phyloP scores from a whole-genome alignment of 1,140 invertebrate genomes.

The Globodera ellingtonae region DNA sequence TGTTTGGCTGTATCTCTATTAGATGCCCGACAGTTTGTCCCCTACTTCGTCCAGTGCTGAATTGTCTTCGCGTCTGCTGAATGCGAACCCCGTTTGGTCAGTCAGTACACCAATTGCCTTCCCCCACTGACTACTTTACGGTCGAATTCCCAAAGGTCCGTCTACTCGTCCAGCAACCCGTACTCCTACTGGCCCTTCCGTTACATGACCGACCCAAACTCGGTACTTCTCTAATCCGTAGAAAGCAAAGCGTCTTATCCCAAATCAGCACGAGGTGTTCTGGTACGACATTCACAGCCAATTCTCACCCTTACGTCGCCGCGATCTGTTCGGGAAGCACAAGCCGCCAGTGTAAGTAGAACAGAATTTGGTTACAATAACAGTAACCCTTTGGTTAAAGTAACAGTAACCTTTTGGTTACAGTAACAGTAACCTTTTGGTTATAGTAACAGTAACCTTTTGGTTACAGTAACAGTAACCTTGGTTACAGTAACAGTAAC shows the following conservation, averaged over 20 bases:
- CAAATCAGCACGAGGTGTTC: conserved; percentile 13
- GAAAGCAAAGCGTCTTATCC: neutral
- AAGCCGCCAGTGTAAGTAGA: conserved; percentile 20
- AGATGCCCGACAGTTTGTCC: conserved; percentile 14
- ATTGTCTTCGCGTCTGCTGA: neutral
- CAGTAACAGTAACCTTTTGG: too few relatives aligned
- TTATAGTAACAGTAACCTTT: too few relatives aligned
- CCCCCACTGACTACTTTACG: neutral
- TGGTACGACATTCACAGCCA: conserved; percentile 19
- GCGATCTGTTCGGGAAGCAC: conserved; percentile 22
- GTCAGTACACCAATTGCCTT: neutral
- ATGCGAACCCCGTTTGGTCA: conserved; percentile 23
- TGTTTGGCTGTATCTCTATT: neutral
- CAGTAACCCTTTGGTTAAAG: too few relatives aligned
- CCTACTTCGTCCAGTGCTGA: conserved; percentile 17
- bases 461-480: too few relatives aligned
- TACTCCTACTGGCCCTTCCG: conserved; percentile 30
- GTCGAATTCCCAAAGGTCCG: conserved; percentile 5
- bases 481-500: too few relatives aligned
- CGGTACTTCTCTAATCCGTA: neutral
- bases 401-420: too few relatives aligned
- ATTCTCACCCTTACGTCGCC: conserved; percentile 10
- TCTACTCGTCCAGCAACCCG: conserved; percentile 17
- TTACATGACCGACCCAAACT: conserved; percentile 22
- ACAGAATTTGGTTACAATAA: neutral